Conservation (phyloP, 1,140 invertebrate species). For the Drosophila ambigua region DNA sequence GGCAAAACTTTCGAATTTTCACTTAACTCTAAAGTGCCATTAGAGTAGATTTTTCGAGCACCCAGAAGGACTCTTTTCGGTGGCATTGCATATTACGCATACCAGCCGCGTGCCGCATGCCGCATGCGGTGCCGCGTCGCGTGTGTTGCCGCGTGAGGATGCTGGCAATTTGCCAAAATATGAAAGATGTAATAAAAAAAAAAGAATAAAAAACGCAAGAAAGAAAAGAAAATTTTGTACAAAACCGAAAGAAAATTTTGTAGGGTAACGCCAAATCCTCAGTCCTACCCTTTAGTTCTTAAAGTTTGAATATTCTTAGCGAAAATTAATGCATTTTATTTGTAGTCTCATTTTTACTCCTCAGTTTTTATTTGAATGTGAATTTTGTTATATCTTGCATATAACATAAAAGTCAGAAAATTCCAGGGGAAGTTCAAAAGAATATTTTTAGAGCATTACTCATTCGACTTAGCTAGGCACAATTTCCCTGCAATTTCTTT, state of each 20-base stretch:
- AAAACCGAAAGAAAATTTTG: constrained; percentile 9
- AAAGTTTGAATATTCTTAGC: too few relatives aligned
- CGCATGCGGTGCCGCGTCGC: too few relatives aligned
- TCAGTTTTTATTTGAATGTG: too few relatives aligned
- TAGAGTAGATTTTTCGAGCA: constrained; percentile 32
- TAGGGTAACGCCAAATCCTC: neutral
- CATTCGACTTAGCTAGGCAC: neutral
- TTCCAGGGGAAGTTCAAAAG: too few relatives aligned
- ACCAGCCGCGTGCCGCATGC: constrained; percentile 18
- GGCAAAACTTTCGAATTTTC: constrained; percentile 16
- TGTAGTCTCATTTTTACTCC: too few relatives aligned
- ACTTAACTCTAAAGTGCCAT: constrained; percentile 45
- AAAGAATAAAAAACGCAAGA: constrained; percentile 9
- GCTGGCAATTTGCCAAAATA: constrained; percentile 36
- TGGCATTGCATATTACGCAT: constrained; percentile 51
- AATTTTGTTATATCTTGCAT: too few relatives aligned
- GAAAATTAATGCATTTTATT: too few relatives aligned
- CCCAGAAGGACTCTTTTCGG: constrained; percentile 30
- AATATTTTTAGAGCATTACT: constrained; percentile 4
- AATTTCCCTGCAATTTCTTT: neutral
- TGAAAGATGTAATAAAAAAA: constrained; percentile 16
- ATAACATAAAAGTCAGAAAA: too few relatives aligned
- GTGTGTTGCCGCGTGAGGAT: constrained; percentile 3
- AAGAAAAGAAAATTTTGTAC: constrained; percentile 5
- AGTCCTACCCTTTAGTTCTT: too few relatives aligned